A percentile compares a stretch with the other conserved stretches of the same genome.
Evolutionary conservation across 2,113 vertebrate species (phyloP).

Genomic region (Forbesichthys agassizii): DNA sequence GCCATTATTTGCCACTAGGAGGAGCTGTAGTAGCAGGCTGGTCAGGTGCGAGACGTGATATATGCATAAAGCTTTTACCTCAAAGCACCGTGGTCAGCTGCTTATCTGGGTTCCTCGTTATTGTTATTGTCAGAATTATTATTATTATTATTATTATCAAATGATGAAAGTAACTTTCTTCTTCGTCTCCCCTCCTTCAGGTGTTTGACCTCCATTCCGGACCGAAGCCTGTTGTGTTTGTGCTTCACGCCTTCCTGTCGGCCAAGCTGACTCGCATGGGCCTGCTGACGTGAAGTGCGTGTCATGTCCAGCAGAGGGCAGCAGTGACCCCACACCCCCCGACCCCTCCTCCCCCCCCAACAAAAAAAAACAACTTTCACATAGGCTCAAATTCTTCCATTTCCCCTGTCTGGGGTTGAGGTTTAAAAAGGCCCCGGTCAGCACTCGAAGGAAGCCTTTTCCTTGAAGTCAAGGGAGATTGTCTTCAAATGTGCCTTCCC

Average conservation of each 20-base stretch:
- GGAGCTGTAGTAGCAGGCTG: no score
- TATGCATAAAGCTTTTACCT: no score
- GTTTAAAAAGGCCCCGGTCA: conserved; percentile 4
- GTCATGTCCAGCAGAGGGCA: background rate
- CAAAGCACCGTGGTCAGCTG: no score
- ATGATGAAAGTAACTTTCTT: background rate
- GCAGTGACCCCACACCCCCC: background rate
- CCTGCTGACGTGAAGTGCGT: conserved; percentile 81
- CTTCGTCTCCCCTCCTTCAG: conserved; percentile 59
- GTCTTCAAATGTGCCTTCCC: conserved; percentile 55
- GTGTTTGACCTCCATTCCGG: conserved; percentile 91
- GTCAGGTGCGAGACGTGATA: no score
- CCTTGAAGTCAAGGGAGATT: conserved; percentile 22
- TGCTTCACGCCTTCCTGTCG: conserved; percentile 95
- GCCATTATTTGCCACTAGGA: no score
- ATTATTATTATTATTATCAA: background rate
- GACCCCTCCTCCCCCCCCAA: background rate
- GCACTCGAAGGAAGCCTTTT: conserved; percentile 14
- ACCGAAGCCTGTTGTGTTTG: conserved; percentile 93
- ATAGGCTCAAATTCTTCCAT: background rate
- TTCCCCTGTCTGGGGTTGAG: conserved; percentile 12
- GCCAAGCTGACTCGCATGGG: conserved; percentile 97
- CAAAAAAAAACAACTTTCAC: no score
- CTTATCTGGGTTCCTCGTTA: no score
- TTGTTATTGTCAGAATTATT: no score